Evolutionary conservation across 2,888 invertebrate species (phyloP).

Genomic region (Aporophyla nigra): DNA sequence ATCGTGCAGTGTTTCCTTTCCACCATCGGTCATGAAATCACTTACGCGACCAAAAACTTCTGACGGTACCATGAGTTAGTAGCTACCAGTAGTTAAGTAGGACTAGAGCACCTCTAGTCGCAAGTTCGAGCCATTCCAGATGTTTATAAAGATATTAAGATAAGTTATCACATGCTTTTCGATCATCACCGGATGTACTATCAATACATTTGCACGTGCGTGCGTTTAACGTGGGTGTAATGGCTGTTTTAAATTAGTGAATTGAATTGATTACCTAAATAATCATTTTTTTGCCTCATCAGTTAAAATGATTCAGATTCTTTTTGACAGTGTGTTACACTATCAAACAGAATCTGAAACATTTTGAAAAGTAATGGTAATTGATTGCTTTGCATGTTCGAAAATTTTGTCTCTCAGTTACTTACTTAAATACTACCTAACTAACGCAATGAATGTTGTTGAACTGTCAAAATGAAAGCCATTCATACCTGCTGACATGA

Average conservation of each 20-base stretch:
- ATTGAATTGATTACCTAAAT: neutral
- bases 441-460: no score
- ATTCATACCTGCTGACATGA: neutral
- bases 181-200: neutral
- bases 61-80: neutral
- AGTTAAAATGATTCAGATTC: no score
- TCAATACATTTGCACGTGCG: slow-evolving; percentile 1
- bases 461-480: no score
- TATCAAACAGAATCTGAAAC: no score
- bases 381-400: no score
- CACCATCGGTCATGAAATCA: neutral
- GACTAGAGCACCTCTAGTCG: neutral
- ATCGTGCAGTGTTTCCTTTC: neutral
- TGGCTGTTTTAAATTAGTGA: neutral
- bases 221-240: neutral
- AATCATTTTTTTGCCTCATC: neutral
- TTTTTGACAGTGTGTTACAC: no score
- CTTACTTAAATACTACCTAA: no score
- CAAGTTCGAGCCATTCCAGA: neutral
- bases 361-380: no score
- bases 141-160: slow-evolving; percentile 7
- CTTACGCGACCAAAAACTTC: neutral
- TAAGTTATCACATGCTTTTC: slow-evolving; percentile 4
- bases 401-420: no score
- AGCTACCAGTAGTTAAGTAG: no score